Conservation (phyloP, 2,888 invertebrate genomes). For the Catocala nupta region DNA sequence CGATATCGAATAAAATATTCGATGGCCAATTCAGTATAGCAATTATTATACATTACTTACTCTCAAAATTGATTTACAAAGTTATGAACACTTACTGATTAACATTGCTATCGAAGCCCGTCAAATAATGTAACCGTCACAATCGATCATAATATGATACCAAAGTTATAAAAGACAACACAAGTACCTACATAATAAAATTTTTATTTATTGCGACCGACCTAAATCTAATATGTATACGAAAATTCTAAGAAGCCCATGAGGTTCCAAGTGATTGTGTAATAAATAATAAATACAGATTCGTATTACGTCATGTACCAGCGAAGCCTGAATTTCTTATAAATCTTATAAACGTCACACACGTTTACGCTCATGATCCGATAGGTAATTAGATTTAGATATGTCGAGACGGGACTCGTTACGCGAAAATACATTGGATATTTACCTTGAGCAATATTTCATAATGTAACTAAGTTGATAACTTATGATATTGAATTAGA, state of each 20-base stretch:
- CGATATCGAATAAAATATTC: too few relatives aligned
- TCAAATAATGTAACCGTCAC: not conserved
- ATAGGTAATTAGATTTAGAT: not conserved
- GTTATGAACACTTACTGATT: too few relatives aligned
- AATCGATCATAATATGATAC: not conserved
- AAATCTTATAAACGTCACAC: conserved; percentile 5
- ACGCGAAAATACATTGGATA: not conserved
- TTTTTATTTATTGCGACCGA: not conserved
- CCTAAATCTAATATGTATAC: not conserved
- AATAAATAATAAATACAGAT: conserved; percentile 22
- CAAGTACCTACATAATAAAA: not conserved
- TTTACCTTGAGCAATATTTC: too few relatives aligned
- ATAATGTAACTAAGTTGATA: too few relatives aligned
- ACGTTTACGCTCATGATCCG: not conserved
- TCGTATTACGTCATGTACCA: conserved; percentile 3
- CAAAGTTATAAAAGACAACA: not conserved
- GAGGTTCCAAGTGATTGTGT: conserved; percentile 17
- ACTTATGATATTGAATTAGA: too few relatives aligned
- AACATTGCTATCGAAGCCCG: too few relatives aligned
- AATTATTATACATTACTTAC: too few relatives aligned
- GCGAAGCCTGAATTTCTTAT: conserved; percentile 14
- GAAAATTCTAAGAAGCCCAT: conserved; percentile 16
- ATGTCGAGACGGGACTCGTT: not conserved
- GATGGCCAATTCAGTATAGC: too few relatives aligned
- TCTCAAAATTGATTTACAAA: too few relatives aligned